These are phyloP conservation scores for Drosophila lutescens DNA, from an alignment of 2,888 invertebrate genomes.

Conservation along the genomic window DNA sequence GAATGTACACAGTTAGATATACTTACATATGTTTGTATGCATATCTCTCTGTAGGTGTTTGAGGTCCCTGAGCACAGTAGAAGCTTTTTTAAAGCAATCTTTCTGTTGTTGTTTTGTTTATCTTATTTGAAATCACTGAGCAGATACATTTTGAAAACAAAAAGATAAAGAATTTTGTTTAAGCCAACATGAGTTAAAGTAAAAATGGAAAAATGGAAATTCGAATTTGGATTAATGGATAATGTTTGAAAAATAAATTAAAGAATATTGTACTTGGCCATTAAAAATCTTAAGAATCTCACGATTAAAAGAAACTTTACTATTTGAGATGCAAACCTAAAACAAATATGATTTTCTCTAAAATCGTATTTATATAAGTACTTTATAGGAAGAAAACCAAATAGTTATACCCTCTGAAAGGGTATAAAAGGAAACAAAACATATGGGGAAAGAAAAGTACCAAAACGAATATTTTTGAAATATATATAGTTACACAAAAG, in stretches of 20 bases:
- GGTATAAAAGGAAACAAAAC: slow-evolving; percentile 1
- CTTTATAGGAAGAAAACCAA: not conserved
- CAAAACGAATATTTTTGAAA: slow-evolving; percentile 39
- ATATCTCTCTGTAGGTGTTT: slow-evolving; percentile 13
- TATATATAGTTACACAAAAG: slow-evolving; percentile 51
- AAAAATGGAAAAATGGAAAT: not conserved
- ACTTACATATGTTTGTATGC: slow-evolving; percentile 4
- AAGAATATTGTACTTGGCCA: too few relatives aligned
- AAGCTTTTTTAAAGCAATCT: slow-evolving; percentile 39
- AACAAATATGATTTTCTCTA: too few relatives aligned
- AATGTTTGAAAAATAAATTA: too few relatives aligned
- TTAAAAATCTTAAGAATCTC: too few relatives aligned
- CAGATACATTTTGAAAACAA: slow-evolving; percentile 23
- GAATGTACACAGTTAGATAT: slow-evolving; percentile 8
- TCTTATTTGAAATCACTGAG: slow-evolving; percentile 36
- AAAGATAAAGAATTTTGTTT: slow-evolving; percentile 1
- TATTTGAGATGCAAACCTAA: too few relatives aligned
- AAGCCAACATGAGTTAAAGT: not conserved
- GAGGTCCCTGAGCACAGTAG: slow-evolving; percentile 30
- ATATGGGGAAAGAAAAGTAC: not conserved
- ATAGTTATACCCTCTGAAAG: not conserved
- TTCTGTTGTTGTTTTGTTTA: slow-evolving; percentile 65
- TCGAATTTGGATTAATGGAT: too few relatives aligned
- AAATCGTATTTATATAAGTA: too few relatives aligned
- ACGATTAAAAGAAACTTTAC: too few relatives aligned